These are phyloP conservation scores for Ploceus nigricollis DNA, from an alignment of 2,113 vertebrate genomes.

Conservation along the genomic window DNA sequence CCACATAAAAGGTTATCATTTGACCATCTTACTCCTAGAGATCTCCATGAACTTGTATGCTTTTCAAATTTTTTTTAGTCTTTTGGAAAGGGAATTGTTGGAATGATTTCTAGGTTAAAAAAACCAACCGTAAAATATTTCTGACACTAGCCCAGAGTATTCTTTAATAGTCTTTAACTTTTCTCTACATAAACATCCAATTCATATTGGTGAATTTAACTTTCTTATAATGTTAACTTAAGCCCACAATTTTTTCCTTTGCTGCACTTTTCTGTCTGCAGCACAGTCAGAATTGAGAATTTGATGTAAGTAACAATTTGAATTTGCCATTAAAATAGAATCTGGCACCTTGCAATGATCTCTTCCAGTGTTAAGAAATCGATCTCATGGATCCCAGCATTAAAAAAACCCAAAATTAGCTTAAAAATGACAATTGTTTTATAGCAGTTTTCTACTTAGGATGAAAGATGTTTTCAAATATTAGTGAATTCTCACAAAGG, in stretches of 20 bases:
- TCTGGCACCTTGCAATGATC: neutral
- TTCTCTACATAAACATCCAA: neutral
- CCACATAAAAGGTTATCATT: neutral
- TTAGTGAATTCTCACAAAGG: neutral
- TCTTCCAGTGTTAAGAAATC: neutral
- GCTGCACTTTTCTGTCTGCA: neutral
- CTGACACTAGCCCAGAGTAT: neutral
- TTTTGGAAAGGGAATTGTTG: neutral
- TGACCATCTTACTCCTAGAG: neutral
- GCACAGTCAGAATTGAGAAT: neutral
- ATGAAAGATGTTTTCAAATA: neutral
- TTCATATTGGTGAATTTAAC: neutral
- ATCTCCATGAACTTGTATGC: neutral
- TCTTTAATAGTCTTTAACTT: neutral
- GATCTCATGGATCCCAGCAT: neutral
- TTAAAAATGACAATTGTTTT: neutral
- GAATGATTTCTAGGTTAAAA: neutral
- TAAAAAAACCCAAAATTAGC: neutral
- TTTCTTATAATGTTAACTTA: neutral
- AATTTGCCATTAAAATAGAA: neutral
- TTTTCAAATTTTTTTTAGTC: neutral
- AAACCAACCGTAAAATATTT: neutral
- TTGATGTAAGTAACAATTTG: neutral
- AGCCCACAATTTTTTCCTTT: neutral
- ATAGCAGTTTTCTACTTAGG: neutral